Evolutionary conservation across 2,797 vertebrate species (phyloP), one percentile per base, ranked within the genome.

Genomic region (Semotilus atromaculatus): DNA sequence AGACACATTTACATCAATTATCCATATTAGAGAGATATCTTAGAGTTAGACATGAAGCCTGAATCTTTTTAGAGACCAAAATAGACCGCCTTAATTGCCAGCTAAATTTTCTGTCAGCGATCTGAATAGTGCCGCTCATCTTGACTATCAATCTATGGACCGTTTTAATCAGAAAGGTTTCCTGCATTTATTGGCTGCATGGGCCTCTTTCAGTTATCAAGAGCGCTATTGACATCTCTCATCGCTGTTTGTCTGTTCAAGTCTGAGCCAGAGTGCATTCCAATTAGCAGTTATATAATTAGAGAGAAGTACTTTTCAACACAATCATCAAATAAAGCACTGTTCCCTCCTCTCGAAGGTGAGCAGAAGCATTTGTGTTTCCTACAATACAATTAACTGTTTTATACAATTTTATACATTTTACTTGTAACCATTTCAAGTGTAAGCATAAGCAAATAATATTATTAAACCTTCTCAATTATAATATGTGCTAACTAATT

Each of bases 281-380:
- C 84, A 91, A 90, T 92, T 89, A 91, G 89, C 81, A 82, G 82
- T 85, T 81, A 84, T 86, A 62, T 81, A 85, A 88, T 86, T 9
- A 75, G 51, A 87, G 66, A 71, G 16, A 66, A 53, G 43, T 77
- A 64, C 80, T 88, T 31, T 31, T 83, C 29, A 88, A 71, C 43
- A 34, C 43, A 70, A 51, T 73, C 48, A 31, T 62, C 51, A 77
- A 87, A 72, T 26, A 72, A 55, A 81, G 73, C 67, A 23, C 68
- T 81, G 38, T 76, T 70, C 73, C 18, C 53, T 82, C 72, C 45
- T 73, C 82, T 60, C 51, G 71, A n/a, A 81, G 70, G 38, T 82
- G 62, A 82, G 68, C 48, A 70, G n/a, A 13, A 76, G 51, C 60
- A 72, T 84, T 80, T 53, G 68, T 62, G 62, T n/a, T n/a, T n/a